phyloP scores from a whole-genome alignment of 1,140 invertebrate species.

The Drosophila jambulina region DNA sequence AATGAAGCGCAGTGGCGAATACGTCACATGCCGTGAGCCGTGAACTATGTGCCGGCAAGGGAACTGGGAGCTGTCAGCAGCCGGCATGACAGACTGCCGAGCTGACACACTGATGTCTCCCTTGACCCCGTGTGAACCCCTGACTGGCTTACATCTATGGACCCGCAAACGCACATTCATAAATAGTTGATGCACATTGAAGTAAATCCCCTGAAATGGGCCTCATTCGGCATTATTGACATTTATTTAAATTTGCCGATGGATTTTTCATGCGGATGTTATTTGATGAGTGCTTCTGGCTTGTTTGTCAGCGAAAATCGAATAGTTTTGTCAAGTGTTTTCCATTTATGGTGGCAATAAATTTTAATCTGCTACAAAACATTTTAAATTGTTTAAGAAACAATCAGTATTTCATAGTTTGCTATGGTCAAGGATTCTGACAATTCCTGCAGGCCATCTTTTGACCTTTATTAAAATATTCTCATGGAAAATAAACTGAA shows the following conservation, averaged over 20 bases:
- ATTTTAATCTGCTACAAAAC: neutral
- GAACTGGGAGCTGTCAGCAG: constrained; percentile 39
- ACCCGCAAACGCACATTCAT: constrained; percentile 9
- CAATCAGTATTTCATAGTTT: neutral
- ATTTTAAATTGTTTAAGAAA: too few species aligned
- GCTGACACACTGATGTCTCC: constrained; percentile 3
- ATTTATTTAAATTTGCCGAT: constrained; percentile 13
- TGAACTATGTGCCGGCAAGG: constrained; percentile 28
- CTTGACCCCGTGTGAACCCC: constrained; percentile 18
- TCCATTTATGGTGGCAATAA: neutral
- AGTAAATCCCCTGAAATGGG: constrained; percentile 18
- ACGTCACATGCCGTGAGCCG: constrained; percentile 54
- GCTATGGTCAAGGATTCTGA: neutral
- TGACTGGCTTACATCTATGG: constrained; percentile 11
- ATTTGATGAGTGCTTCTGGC: neutral
- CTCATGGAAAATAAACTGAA: neutral
- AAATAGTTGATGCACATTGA: constrained; percentile 30
- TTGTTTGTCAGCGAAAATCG: too few species aligned
- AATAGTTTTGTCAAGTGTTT: neutral
- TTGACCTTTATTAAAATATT: neutral
- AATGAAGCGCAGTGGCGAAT: constrained; percentile 70
- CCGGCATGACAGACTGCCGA: constrained; percentile 21
- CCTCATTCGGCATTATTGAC: neutral
- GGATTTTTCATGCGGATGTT: neutral
- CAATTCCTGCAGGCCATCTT: neutral